A percentile compares a stretch with the other conserved stretches of the same genome.
phyloP scores from a whole-genome alignment of 2,113 vertebrate species.

The Sigmodon hispidus region DNA sequence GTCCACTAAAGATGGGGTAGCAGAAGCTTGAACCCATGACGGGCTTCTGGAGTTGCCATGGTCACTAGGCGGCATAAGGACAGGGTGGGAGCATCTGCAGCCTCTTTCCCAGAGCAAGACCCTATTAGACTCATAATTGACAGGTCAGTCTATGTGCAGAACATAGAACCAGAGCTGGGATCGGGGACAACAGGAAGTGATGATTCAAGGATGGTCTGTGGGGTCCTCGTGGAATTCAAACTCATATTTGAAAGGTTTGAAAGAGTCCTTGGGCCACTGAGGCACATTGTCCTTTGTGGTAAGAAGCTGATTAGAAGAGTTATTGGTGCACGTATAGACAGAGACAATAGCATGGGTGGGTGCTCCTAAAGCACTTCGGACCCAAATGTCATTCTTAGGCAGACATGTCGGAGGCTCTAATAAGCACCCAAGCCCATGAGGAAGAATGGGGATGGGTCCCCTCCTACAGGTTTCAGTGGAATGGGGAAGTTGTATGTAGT shows the following conservation, averaged over 20 bases:
- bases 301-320: not conserved
- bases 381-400: not conserved
- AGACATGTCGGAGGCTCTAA: not conserved
- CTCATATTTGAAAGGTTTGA: not conserved
- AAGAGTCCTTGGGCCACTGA: not conserved
- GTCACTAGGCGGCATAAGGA: not conserved
- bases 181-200: too few relatives aligned
- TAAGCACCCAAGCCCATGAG: not conserved
- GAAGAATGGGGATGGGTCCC: not conserved
- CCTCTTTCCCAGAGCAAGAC: not conserved
- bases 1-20: not conserved
- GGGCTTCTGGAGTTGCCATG: not conserved
- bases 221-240: too few relatives aligned
- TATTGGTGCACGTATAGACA: not conserved
- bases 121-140: not conserved
- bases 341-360: not conserved
- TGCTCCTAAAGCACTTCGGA: not conserved
- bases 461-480: not conserved
- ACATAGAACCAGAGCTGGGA: not conserved
- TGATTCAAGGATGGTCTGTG: not conserved
- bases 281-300: not conserved
- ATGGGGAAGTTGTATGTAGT: not conserved
- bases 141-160: too few relatives aligned
- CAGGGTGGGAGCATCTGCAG: not conserved
- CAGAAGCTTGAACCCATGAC: not conserved